Evolutionary conservation across 2,888 invertebrate species (phyloP), one percentile per base, ranked within the genome.

Genomic region (Drosophila borborema): DNA sequence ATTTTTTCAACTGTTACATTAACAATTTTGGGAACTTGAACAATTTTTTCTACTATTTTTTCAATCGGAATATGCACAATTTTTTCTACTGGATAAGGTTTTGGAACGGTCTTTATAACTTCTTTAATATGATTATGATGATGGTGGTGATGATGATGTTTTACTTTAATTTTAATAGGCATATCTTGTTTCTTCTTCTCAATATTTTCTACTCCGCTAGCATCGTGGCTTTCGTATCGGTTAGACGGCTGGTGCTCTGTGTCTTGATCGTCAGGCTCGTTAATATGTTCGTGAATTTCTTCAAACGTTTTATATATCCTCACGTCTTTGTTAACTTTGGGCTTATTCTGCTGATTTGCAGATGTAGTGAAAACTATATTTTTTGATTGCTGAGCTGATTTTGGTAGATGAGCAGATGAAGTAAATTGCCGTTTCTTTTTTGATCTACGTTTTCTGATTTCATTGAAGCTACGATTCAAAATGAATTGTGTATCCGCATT

Each of bases 91-190:
- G 94, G 94, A 81, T 94, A 94, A 2, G 94, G 94, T 70, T 94
- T 92, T 2, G 93, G 93, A 8, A 93, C 90, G 60, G 94, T 94
- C 90, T 95, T 95, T 48, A 95, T 94, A 28, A 95, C 93, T 41
- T 95, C 95, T 91, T 95, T 95, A 7, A 95, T 92, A 84, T 95
- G 95, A 91, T 94, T 94, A 87, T 95, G 95, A 85, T 95, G 95
- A 89, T 95, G 95, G 82, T 95, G 95, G 79, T 95, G 95, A 83
- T 95, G 95, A 83, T 95, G 95, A 82, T 95, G 95, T 89, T 95
- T 93, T 2, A 93, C 77, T 66, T 92, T 93, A 14, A 93, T 74
- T 65, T 91, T 92, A 63, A 90, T 80, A 6, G 54, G 68, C 1
- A 48, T 49, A 16, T 71, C 20, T 28, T 80, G 40, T 16, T 68